These are phyloP conservation scores for Palythoa heliodiscus DNA, from an alignment of 92 coral and sea anemone species.

Conservation along the genomic window DNA sequence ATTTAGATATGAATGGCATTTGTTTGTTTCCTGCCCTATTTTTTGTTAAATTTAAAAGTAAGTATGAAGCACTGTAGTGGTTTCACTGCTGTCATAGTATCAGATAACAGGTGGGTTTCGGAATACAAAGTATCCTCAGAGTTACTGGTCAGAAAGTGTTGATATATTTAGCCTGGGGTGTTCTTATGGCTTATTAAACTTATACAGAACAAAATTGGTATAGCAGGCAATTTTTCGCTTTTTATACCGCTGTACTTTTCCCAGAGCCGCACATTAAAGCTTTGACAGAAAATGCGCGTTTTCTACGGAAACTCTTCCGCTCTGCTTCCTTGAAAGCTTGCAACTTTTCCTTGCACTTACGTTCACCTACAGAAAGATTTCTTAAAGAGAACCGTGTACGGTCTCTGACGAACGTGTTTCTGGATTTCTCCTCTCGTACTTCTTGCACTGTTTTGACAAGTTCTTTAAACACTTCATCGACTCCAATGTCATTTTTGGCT, in stretches of 20 bases:
- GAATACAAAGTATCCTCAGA: too few relatives aligned
- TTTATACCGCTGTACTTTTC: constrained; percentile 30
- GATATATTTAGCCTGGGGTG: too few relatives aligned
- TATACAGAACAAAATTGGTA: too few relatives aligned
- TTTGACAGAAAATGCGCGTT: constrained; percentile 40
- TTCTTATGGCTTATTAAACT: too few relatives aligned
- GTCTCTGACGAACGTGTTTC: constrained; percentile 66
- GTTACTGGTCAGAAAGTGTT: too few relatives aligned
- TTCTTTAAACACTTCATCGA: constrained; percentile 71
- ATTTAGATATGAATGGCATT: too few relatives aligned
- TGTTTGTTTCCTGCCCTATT: too few relatives aligned
- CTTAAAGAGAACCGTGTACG: constrained; percentile 72
- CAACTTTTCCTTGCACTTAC: constrained; percentile 78
- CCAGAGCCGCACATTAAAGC: constrained; percentile 42
- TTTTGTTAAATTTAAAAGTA: too few relatives aligned
- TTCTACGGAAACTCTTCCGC: constrained; percentile 30
- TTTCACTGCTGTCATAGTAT: too few relatives aligned
- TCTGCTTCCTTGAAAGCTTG: constrained; percentile 68
- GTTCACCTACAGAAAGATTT: constrained; percentile 65
- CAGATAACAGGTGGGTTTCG: too few relatives aligned
- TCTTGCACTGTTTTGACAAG: constrained; percentile 68
- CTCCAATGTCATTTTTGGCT: constrained; percentile 84
- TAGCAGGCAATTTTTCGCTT: too few relatives aligned
- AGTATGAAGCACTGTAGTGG: too few relatives aligned
- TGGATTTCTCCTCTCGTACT: constrained; percentile 54